A percentile compares a stretch with the other conserved stretches of the same genome.
Conservation (phyloP, 2,797 vertebrate species). For the Sebastes ruberrimus region DNA sequence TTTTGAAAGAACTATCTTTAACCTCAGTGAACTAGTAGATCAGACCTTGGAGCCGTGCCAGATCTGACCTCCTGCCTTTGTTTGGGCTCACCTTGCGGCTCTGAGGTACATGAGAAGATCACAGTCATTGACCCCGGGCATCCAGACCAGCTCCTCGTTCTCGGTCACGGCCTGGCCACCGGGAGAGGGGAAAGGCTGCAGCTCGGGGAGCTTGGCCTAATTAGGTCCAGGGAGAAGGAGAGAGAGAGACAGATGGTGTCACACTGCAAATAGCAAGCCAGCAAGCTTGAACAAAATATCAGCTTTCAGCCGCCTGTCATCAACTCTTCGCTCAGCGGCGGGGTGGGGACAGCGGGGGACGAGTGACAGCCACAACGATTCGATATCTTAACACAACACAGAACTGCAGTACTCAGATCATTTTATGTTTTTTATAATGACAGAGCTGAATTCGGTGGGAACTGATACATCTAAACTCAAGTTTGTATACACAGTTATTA, state of each 20-base stretch:
- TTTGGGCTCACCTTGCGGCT: slow-evolving; percentile 90
- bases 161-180: slow-evolving; percentile 93
- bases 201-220: slow-evolving; percentile 98
- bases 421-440: neutral
- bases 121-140: slow-evolving; percentile 98
- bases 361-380: slow-evolving; percentile 43
- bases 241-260: slow-evolving; percentile 72
- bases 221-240: slow-evolving; percentile 67
- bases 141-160: slow-evolving; percentile 98
- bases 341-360: slow-evolving; percentile 22
- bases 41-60: neutral
- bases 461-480: neutral
- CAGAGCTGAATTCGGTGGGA: neutral
- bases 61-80: neutral
- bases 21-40: neutral
- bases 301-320: slow-evolving; percentile 70
- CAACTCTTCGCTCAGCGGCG: slow-evolving; percentile 32
- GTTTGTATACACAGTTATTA: neutral
- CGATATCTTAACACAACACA: slow-evolving; percentile 30
- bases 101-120: slow-evolving; percentile 99
- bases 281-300: slow-evolving; percentile 66
- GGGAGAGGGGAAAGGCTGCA: slow-evolving; percentile 95
- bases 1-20: neutral
- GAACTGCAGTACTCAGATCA: neutral
- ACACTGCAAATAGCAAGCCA: slow-evolving; percentile 77